phyloP scores from a whole-genome alignment of 2,113 vertebrate genomes.

The Passer montanus region DNA sequence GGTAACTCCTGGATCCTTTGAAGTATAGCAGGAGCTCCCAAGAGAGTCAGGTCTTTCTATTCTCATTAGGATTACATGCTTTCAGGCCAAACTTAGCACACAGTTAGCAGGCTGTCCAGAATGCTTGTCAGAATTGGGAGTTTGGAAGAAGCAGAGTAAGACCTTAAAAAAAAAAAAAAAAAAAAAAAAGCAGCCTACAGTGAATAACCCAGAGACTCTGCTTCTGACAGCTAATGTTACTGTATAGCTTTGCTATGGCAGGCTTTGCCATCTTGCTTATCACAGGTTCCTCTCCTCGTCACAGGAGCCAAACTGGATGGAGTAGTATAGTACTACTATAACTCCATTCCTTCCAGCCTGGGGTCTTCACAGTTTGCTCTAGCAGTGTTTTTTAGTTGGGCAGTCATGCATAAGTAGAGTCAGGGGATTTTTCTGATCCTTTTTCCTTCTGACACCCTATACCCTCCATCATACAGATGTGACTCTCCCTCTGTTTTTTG shows the following conservation, averaged over 20 bases:
- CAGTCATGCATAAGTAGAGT: rapidly evolving
- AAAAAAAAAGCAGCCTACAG: neutral
- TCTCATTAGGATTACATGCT: slow-evolving; percentile 44
- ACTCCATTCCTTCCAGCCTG: neutral
- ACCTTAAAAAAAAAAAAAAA: neutral
- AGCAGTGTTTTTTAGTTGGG: neutral
- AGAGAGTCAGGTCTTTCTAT: slow-evolving; percentile 44
- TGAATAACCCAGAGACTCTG: neutral
- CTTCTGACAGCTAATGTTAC: neutral
- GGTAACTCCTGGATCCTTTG: slow-evolving; percentile 37
- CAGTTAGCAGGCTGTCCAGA: slow-evolving; percentile 27
- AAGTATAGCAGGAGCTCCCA: neutral
- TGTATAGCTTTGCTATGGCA: neutral
- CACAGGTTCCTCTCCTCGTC: neutral
- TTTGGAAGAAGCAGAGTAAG: slow-evolving; percentile 8
- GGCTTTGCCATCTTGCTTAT: neutral
- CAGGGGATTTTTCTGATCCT: neutral
- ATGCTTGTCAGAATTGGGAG: slow-evolving; percentile 15
- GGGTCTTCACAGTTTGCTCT: neutral
- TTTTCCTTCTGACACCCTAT: neutral
- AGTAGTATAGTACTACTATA: neutral
- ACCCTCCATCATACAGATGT: neutral
- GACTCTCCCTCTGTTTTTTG: neutral
- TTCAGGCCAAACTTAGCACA: slow-evolving; percentile 47
- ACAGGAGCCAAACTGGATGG: neutral